Evolutionary conservation across 2,888 invertebrate species (phyloP), one percentile per base, ranked within the genome.

Genomic region (Euphydryas editha): DNA sequence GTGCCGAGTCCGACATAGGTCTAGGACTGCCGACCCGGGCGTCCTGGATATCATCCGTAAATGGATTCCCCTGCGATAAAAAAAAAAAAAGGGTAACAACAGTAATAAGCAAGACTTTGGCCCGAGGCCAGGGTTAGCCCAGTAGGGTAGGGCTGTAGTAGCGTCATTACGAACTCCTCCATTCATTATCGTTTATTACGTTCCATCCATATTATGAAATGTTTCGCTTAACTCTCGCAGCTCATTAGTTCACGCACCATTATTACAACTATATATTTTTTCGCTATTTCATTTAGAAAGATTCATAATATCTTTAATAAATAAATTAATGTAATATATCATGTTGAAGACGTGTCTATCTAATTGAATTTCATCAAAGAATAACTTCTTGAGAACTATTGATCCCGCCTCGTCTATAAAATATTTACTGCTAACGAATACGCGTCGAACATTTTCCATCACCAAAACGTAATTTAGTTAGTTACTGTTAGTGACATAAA

Each of bases 171-270:
- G 21, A 21, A 24, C 21, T 21, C 49, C 49, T 51, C 49, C 49
- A 51, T 51, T 51, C 49, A 51, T 51, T 51, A 51, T 51, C 49
- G 24, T 51, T 51, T 21, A 51, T 51, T 51, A 51, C 49, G 24
- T 24, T 21, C 49, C 24, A 51, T 51, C 13, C 49, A 21, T 15
- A 24, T 51, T 51, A 51, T 51, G 15, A 24, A 24, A 21, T 21
- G 13, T 24, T 24, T 51, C n/a, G 49, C 15, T 24, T 51, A 24
- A 51, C 24, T 51, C 21, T 51, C 49, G n/a, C 7, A 24, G 24
- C 21, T 24, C 47, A 21, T 51, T 51, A 51, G n/a, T 24, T n/a
- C 49, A 51, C 49, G 21, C 49, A 24, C 49, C 49, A 24, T 24
- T 24, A 51, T 47, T 21, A 47, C 13, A 47, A 13, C 8, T 20